Base-by-base conservation (phyloP, 2,888 invertebrate species). In the Zele albiditarsus region DNA sequence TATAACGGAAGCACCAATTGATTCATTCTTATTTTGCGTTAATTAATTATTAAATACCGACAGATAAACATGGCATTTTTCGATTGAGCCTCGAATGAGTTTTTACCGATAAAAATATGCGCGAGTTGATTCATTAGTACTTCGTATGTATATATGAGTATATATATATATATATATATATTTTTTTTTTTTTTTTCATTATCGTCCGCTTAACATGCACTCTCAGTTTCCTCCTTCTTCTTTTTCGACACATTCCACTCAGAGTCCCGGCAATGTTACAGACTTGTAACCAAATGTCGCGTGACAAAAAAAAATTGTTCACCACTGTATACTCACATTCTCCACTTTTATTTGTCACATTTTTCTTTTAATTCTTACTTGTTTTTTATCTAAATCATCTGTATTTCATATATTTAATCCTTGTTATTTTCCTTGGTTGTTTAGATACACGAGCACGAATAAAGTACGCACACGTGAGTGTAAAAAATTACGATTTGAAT, bases 1-100 rank as follows among this genome's bases (percentile, higher is more conserved):
- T 25, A 69, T 73, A 70, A 77, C 78, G 80, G 80, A 80, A 80
- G 80, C 80, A 80, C 80, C 78, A 78, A 80, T 79, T 78, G 57
- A 70, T 74, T 71, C 49, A 73, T 57, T 62, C 62, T 72, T 69
- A 74, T 74, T 74, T 62, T 42, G 65, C 57, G 33, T 72, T 65
- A 66, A 46, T 71, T 49, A 28, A 31, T 28, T 69, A 31, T 46
- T 33, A 63, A 69, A 69, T 66, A 73, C 57, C 25, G 20, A 66
- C 23, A 53, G 42, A 42, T 62, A 6, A 60, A 31, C 10, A 57
- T 53, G 27, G 62, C 49, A 33, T 69, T 67, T 49, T 73, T 62
- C 42, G 62, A 73, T 73, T 69, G 62, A 68, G 49, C 49, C 60
- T 46, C 66, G 33, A 57, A 57, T n/a, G 53, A 68, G 8, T 60